phyloP scores from a whole-genome alignment of 2,113 vertebrate genomes.

The Carollia perspicillata region DNA sequence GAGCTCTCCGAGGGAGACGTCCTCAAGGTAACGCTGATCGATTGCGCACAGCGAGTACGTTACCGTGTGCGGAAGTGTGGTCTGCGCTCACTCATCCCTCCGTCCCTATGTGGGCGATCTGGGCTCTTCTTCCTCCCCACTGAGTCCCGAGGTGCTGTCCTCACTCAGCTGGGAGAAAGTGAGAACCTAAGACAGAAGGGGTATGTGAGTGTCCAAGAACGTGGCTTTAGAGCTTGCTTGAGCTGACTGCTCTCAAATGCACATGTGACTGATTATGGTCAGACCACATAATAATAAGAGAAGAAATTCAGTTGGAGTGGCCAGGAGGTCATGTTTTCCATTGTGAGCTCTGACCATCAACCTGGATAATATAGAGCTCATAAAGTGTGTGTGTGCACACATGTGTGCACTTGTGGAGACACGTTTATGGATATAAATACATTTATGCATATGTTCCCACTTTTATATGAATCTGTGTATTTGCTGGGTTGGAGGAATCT shows the following conservation, averaged over 20 bases:
- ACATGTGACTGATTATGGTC: not conserved
- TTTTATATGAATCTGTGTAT: not conserved
- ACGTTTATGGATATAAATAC: not conserved
- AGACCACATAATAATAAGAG: not conserved
- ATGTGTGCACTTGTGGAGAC: not conserved
- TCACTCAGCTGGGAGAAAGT: not conserved
- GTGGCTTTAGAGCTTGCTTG: not conserved
- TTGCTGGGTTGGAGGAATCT: not conserved
- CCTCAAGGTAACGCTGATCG: constrained; percentile 88
- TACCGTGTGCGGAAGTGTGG: accelerated
- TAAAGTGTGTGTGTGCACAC: not conserved
- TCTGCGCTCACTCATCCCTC: not conserved
- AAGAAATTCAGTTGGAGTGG: not conserved
- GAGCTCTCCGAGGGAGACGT: constrained; percentile 92
- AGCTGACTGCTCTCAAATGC: not conserved
- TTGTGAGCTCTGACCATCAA: not conserved
- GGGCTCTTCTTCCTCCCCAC: not conserved
- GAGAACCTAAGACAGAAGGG: not conserved
- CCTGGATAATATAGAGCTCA: not conserved
- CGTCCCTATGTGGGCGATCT: not conserved
- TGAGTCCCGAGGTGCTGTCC: not conserved
- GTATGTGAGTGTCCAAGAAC: not conserved
- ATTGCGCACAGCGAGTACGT: not conserved
- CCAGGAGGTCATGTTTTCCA: not conserved
- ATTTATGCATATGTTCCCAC: not conserved